These are phyloP conservation scores for Pyrgus malvae DNA, from an alignment of 2,888 invertebrate genomes.

Conservation along the genomic window DNA sequence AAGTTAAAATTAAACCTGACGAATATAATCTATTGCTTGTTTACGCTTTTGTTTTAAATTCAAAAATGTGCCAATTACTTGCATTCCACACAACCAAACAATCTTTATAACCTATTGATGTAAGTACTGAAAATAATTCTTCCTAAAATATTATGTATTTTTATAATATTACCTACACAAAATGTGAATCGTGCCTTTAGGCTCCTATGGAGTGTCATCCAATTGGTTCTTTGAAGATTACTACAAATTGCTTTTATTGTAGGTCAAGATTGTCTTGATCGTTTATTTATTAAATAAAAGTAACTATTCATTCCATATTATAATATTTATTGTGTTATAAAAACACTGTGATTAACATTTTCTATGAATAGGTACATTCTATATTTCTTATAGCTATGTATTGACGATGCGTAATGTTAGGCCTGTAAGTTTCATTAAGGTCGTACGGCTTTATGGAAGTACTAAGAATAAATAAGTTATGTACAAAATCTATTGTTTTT, in stretches of 20 bases:
- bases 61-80: conserved; percentile 12
- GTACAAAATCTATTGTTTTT: conserved; percentile 33
- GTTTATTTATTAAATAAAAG: conserved; percentile 49
- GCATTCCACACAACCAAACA: background rate
- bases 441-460: conserved; percentile 62
- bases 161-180: conserved; percentile 5
- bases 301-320: conserved; percentile 64
- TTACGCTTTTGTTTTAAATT: background rate
- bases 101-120: background rate
- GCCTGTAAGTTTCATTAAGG: conserved; percentile 67
- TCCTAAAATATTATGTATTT: background rate
- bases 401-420: conserved; percentile 55
- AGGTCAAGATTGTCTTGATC: conserved; percentile 45
- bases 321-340: conserved; percentile 60
- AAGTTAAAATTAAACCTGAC: background rate
- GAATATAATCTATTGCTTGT: background rate
- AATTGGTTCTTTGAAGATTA: conserved; percentile 44
- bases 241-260: conserved; percentile 41
- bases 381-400: conserved; percentile 58
- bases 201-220: conserved; percentile 49
- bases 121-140: background rate
- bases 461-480: conserved; percentile 65
- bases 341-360: conserved; percentile 73
- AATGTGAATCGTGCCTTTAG: conserved; percentile 51
- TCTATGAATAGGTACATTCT: conserved; percentile 48